Percentiles rank a stretch among this genome's conserved stretches.
These are phyloP conservation scores for Lamellibrachia columna DNA, from an alignment of 2,888 invertebrate species.

Conservation along the genomic window DNA sequence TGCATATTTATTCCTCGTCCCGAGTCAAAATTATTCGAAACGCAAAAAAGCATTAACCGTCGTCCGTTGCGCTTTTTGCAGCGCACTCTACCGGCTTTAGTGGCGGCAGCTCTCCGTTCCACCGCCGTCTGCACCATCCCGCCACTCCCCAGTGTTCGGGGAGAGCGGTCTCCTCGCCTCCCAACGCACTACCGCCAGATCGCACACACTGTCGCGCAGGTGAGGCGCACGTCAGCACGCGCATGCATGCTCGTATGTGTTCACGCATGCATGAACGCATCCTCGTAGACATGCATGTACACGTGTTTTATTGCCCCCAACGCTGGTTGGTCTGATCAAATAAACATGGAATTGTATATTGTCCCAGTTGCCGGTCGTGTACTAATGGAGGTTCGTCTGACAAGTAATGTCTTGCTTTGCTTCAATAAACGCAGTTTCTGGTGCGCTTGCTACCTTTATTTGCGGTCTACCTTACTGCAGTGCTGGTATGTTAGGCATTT, in stretches of 20 bases:
- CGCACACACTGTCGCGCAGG: not conserved
- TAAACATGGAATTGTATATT: not conserved
- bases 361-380: not conserved
- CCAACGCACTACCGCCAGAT: not conserved
- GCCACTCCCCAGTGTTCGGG: not conserved
- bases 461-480: no score
- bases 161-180: not conserved
- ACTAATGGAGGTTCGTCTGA: no score
- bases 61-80: not conserved
- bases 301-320: not conserved
- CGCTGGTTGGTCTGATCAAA: not conserved
- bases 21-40: not conserved
- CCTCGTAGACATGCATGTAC: not conserved
- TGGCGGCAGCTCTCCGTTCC: not conserved
- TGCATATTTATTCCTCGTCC: not conserved
- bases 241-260: not conserved
- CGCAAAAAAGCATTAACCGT: not conserved
- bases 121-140: not conserved
- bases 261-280: not conserved
- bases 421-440: no score
- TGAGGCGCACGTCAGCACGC: slow-evolving; percentile 2
- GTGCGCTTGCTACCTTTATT: no score
- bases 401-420: no score
- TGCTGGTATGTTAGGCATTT: no score
- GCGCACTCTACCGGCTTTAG: slow-evolving; percentile 2